Evolutionary conservation across 2,797 vertebrate species (phyloP).

Genomic region (Ispidina lecontei): DNA sequence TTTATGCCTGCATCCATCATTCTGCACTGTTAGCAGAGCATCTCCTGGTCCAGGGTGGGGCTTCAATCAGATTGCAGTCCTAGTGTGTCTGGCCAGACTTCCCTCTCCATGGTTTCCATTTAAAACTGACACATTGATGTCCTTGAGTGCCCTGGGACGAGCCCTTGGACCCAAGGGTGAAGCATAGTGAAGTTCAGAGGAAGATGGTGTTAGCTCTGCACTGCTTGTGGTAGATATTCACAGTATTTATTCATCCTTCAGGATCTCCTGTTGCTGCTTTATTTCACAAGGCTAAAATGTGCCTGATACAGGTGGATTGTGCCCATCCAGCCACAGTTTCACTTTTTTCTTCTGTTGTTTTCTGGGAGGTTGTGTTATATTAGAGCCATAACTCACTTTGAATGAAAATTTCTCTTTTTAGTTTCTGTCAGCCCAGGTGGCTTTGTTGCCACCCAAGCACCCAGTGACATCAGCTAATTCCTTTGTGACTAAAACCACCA

Average conservation of each 20-base stretch:
- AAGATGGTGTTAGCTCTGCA: neutral
- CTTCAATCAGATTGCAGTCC: neutral
- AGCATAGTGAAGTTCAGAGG: neutral
- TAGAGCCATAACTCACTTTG: neutral
- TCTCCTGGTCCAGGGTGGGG: neutral
- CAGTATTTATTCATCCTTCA: neutral
- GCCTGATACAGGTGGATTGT: neutral
- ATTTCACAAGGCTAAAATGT: neutral
- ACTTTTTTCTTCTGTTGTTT: neutral
- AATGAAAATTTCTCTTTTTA: neutral
- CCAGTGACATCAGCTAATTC: neutral
- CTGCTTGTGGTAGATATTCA: neutral
- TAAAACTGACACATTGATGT: rapidly evolving
- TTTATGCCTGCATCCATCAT: neutral
- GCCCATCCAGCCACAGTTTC: neutral
- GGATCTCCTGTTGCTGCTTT: neutral
- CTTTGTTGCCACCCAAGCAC: neutral
- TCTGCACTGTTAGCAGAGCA: neutral
- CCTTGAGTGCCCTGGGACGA: neutral
- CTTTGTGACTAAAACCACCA: neutral
- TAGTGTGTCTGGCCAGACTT: neutral
- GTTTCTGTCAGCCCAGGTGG: neutral
- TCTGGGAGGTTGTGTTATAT: neutral
- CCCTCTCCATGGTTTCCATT: neutral
- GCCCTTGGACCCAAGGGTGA: rapidly evolving